Conservation (phyloP, 1,140 invertebrate genomes). For the Bombus vancouverensis region DNA sequence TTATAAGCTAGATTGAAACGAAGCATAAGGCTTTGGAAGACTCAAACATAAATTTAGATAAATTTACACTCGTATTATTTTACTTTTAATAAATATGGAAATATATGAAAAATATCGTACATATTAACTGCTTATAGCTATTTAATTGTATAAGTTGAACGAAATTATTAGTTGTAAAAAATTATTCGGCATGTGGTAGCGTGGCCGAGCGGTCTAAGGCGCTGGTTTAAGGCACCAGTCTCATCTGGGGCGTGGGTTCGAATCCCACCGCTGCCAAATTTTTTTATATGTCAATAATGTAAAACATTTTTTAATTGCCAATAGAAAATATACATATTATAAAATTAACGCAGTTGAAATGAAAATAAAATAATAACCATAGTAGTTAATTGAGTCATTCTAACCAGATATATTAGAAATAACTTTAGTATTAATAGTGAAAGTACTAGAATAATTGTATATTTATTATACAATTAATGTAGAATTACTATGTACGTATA, state of each 20-base stretch:
- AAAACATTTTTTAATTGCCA: neutral
- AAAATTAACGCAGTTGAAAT: neutral
- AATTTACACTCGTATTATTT: neutral
- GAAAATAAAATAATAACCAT: neutral
- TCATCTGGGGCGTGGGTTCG: conserved; percentile 99
- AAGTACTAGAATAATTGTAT: neutral
- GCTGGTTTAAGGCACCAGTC: conserved; percentile 98
- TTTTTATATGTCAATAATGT: conserved; percentile 72
- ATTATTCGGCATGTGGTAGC: conserved; percentile 38
- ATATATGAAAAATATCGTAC: neutral
- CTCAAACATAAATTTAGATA: neutral
- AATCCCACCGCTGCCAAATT: conserved; percentile 97
- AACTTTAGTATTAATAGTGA: neutral
- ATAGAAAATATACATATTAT: neutral
- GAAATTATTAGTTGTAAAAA: accelerated
- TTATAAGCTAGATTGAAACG: neutral
- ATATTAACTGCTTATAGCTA: no score
- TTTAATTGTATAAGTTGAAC: accelerated
- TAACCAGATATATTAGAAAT: neutral
- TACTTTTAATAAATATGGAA: neutral
- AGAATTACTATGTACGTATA: neutral
- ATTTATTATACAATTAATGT: neutral
- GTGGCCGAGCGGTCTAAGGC: conserved; percentile 75
- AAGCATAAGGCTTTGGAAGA: neutral
- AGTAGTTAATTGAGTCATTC: neutral